Evolutionary conservation across 2,113 vertebrate species (phyloP).

Genomic region (Camelus dromedarius): DNA sequence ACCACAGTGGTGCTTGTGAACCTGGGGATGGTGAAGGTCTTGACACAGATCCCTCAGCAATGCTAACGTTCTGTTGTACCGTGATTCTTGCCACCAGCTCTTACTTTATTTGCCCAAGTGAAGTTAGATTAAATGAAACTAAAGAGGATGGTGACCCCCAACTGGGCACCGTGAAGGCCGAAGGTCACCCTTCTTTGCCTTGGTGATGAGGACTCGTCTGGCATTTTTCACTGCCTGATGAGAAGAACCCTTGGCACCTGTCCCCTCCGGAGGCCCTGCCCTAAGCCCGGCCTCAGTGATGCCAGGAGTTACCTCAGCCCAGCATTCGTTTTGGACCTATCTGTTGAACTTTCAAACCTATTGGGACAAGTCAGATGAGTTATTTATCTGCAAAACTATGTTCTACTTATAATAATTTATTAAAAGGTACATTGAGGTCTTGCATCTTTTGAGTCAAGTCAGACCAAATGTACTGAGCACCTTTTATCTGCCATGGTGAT

Average conservation of each 20-base stretch:
- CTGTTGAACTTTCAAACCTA: neutral
- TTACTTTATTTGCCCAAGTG: neutral
- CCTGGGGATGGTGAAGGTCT: neutral
- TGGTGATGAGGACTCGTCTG: too few species aligned
- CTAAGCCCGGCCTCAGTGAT: neutral
- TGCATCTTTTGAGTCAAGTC: neutral
- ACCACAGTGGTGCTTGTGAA: neutral
- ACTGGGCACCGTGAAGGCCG: accelerated
- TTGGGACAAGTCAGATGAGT: neutral
- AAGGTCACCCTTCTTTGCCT: neutral
- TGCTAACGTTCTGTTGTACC: accelerated
- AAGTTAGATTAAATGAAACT: neutral
- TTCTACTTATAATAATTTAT: neutral
- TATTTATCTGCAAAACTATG: neutral
- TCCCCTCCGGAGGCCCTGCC: neutral
- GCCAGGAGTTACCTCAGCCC: neutral
- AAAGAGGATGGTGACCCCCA: neutral
- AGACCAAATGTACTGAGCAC: neutral
- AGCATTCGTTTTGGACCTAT: neutral
- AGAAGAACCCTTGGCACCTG: neutral
- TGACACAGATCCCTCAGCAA: neutral
- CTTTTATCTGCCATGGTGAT: neutral
- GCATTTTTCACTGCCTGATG: neutral
- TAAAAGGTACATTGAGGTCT: neutral
- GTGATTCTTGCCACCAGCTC: neutral